Base-by-base conservation (phyloP, 2,797 vertebrate species). In the Hydrolagus colliei region DNA sequence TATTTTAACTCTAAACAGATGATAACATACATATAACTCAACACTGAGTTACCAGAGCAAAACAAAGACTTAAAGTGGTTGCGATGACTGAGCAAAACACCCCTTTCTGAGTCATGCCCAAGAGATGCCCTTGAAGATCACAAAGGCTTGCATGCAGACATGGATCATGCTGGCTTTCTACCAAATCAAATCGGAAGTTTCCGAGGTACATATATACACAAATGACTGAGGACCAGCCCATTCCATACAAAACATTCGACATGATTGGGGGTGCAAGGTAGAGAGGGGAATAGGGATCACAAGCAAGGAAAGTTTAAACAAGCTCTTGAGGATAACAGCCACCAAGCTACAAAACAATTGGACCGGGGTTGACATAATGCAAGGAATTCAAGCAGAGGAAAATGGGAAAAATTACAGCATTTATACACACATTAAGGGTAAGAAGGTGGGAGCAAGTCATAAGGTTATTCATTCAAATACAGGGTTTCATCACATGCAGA, bases 401-500 rank as follows among this genome's bases (percentile, higher is more conserved):
- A 52, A 76, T 85, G 22, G 76, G 13, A 52, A 78, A 71, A 67
- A n/a, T 73, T 61, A 20, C n/a, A 41, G 13, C 72, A 87, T 86
- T 71, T 84, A 41, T 71, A 71, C 41, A 52, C 41, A 52, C 35
- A 84, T 84, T 84, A 84, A 82, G 32, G 65, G 65, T 35, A 71
- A 11, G 79, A 65, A 27, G 35, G 20, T 84, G 9, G 11, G 78
- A 86, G 87, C 82, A 67, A 32, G 77, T 86, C 86, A 84, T 86
- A 87, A 72, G 78, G 87, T 88, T 87, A 89, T 82, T 72, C 86
- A 86, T 85, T 90, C 87, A 90, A 89, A 90, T 90, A 92, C 65
- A 91, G 87, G 90, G 90, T 88, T 89, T 8, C 89, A 88, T 90
- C 89, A 90, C 91, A 94, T 92, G 92, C 88, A 94, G 89, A 91